Evolutionary conservation across 2,888 invertebrate genomes (phyloP), one percentile per base, ranked within the genome.

Genomic region (Syrista parreyssii): DNA sequence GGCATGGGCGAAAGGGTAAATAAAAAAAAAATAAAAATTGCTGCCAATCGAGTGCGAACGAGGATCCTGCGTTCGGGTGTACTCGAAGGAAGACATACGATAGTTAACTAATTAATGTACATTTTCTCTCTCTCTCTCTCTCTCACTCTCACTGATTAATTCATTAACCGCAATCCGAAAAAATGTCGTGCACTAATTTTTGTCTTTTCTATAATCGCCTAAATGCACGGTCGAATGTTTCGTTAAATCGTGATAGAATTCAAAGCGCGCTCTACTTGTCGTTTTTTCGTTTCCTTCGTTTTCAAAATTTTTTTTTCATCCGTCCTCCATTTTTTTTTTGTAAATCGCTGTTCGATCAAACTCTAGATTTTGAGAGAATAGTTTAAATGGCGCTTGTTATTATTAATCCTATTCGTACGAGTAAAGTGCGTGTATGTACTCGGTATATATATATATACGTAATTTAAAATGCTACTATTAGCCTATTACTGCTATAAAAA

Each of bases 1-100:
- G 9, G 2, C 40, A 2, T 23, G 23, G 23, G 0, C 6, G 6
- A 55, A 9, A 23, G 40, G 9, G n/a, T n/a, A 4, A 55, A 55
- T 15, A 40, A 55, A 55, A 1, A 2, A 1, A 15, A 55, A 55
- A 55, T 1, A 55, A 55, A 55, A 23, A 55, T 55, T 15, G 40
- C 40, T 55, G 40, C 40, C 40, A 55, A 55, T 55, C 40, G 40
- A 55, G 40, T 23, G 40, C 40, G 40, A 55, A 55, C 40, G 40
- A 55, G 40, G 40, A 55, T 55, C 15, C 23, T 9, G 40, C 40
- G 40, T 55, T 55, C 23, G 15, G 40, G 40, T 55, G 40, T 84
- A 86, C 84, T 85, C 85, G 82, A 84, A 85, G 87, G 87, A 87
- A 87, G 87, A 87, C 87, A 85, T 86, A 84, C 86, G 87, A 87